Conservation (phyloP, 2,888 invertebrate species). For the Drosophila fulvimacula region DNA sequence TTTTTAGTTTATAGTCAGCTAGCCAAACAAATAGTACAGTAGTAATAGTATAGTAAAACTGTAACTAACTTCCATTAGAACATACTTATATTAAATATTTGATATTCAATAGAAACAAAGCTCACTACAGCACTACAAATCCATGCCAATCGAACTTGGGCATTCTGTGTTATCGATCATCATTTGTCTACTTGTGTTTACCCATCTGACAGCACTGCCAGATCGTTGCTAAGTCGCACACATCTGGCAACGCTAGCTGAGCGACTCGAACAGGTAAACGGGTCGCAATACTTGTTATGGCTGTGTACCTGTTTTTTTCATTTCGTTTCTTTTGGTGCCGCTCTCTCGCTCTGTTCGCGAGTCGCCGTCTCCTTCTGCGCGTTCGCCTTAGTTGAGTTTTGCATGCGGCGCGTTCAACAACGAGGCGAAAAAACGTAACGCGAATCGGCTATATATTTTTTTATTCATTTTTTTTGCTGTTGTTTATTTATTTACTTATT, state of each 20-base stretch:
- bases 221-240: conserved; percentile 12
- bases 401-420: conserved; percentile 62
- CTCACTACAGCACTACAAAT: neutral
- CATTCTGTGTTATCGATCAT: neutral
- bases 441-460: conserved; percentile 31
- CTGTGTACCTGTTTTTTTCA: conserved; percentile 59
- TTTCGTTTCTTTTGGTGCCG: conserved; percentile 21
- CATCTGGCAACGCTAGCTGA: conserved; percentile 32
- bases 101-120: neutral
- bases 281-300: conserved; percentile 53
- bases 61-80: too few relatives aligned
- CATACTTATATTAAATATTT: neutral
- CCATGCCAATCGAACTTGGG: too few relatives aligned
- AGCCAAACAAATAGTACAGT: neutral
- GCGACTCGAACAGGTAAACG: conserved; percentile 48
- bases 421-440: conserved; percentile 32
- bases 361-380: conserved; percentile 17
- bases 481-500: conserved; percentile 13
- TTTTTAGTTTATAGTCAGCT: too few relatives aligned
- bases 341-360: conserved; percentile 37
- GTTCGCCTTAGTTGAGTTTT: conserved; percentile 58
- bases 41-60: too few relatives aligned
- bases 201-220: conserved; percentile 17
- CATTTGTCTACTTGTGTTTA: neutral
- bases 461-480: conserved; percentile 16